Percentiles rank a stretch among this genome's conserved stretches.
Conservation (phyloP, 2,113 vertebrate genomes). For the Tinamus guttatus region DNA sequence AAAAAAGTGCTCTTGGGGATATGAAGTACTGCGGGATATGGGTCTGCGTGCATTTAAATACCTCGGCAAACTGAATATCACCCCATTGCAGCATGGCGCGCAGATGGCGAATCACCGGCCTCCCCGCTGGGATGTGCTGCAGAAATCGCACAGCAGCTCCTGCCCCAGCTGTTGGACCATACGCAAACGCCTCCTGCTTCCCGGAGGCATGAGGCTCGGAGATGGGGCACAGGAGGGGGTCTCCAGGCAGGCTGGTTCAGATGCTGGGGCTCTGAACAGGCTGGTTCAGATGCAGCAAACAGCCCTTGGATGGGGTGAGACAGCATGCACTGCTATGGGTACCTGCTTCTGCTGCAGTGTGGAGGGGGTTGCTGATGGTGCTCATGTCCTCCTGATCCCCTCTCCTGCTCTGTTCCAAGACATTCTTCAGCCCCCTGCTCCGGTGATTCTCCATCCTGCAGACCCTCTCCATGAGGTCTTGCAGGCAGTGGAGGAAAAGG, state of each 20-base stretch:
- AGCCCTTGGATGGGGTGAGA: background rate
- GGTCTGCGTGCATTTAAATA: background rate
- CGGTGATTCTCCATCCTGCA: background rate
- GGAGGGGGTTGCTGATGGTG: background rate
- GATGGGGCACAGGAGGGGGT: fast-evolving
- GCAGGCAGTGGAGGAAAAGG: background rate
- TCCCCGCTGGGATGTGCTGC: background rate
- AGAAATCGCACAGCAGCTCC: background rate
- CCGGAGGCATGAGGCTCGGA: background rate
- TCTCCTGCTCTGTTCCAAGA: background rate
- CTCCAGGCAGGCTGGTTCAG: background rate
- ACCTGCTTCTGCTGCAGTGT: fast-evolving
- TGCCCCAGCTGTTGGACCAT: background rate
- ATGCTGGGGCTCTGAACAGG: background rate
- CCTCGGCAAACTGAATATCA: background rate
- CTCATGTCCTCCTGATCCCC: fast-evolving
- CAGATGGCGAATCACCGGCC: background rate
- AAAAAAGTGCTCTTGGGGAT: background rate
- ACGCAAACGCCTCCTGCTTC: background rate
- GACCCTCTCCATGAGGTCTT: background rate
- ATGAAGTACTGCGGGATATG: background rate
- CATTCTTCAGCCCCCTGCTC: background rate
- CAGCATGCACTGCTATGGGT: background rate
- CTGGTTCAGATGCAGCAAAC: background rate
- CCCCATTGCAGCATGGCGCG: fast-evolving